phyloP scores from a whole-genome alignment of 1,140 invertebrate genomes.

The Orchestia grillus region DNA sequence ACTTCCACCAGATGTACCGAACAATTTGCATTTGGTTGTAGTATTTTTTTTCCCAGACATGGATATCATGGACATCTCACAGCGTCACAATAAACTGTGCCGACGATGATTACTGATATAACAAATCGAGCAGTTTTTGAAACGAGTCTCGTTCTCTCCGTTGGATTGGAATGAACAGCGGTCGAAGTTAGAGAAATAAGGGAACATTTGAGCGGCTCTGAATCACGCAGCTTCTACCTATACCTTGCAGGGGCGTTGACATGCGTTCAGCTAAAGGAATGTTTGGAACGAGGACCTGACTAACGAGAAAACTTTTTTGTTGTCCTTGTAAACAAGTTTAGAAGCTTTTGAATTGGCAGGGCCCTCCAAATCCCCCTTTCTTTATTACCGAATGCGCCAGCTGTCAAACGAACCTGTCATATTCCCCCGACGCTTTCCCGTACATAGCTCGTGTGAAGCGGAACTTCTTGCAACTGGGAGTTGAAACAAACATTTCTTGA shows the following conservation, averaged over 20 bases:
- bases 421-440: not conserved
- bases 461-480: not conserved
- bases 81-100: not conserved
- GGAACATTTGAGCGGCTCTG: not conserved
- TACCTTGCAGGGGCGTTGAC: not conserved
- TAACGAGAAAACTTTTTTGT: constrained; percentile 8
- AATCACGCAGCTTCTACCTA: not conserved
- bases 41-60: no score
- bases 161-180: not conserved
- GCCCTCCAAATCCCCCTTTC: not conserved
- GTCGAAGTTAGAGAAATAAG: not conserved
- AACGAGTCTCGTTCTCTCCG: not conserved
- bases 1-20: no score
- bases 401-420: not conserved
- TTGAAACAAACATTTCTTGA: not conserved
- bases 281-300: constrained; percentile 5
- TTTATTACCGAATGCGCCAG: not conserved
- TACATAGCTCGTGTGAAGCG: not conserved
- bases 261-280: not conserved
- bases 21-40: not conserved
- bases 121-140: not conserved
- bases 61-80: not conserved
- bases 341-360: not conserved
- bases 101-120: not conserved
- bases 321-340: not conserved